Evolutionary conservation across 2,888 invertebrate species (phyloP), one percentile per base, ranked within the genome.

Genomic region (Cryptus viduatorius): DNA sequence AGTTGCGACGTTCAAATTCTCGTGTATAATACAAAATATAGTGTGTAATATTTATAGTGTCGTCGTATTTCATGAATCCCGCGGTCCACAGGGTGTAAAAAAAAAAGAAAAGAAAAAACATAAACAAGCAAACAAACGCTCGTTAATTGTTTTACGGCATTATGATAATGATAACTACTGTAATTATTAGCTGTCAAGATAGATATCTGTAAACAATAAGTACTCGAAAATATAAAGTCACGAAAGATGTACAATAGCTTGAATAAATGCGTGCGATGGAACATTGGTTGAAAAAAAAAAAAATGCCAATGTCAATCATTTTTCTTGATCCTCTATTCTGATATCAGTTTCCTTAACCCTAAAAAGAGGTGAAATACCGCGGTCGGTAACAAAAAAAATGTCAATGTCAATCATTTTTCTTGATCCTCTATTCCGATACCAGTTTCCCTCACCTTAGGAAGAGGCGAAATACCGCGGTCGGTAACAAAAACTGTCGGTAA

Each of bases 121-220:
- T 7, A 37, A 37, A 37, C 37, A 37, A 37, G 37, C 5, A 4
- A 37, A 37, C 37, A 37, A 53, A 53, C 19, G 19, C 56, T 37
- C 42, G 56, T 42, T 72, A 42, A 56, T 14, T 72, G 71, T 19
- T 72, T 56, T 56, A 59, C 56, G 71, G 71, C 53, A 72, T 59
- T 72, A 71, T 71, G 42, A 71, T 44, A 44, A 44, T 53, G 10
- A 71, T 53, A 37, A 71, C 37, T 71, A 72, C 42, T 72, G 42
- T 72, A 42, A 71, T 71, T 56, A 59, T 14, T 59, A 59, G 59
- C 14, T 59, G 29, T 4, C 24, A 31, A 31, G 24, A 2, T 29
- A 31, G 5, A 31, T 24, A n/a, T 16, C 1, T 19, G 12, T 12
- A 19, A 19, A 10, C 24, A 7, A 56, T 56, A 56, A 56, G 24